Evolutionary conservation across 2,888 invertebrate species (phyloP).

Genomic region (Plebejus melissa): DNA sequence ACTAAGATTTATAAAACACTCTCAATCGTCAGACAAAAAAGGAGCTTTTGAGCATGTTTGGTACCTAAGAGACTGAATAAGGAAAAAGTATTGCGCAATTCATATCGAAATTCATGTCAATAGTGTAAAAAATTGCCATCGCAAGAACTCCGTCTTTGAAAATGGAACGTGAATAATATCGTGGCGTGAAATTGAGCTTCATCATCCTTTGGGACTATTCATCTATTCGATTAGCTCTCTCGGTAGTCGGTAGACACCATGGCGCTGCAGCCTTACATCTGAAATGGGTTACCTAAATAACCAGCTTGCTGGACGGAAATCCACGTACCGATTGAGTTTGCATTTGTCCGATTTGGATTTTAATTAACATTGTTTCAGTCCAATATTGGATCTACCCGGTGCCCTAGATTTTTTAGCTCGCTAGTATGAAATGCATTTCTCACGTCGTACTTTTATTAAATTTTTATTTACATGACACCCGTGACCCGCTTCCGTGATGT

Average conservation of each 20-base stretch:
- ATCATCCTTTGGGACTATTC: constrained; percentile 45
- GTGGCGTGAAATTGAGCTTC: constrained; percentile 24
- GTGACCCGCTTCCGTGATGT: background rate
- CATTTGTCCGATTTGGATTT: constrained; percentile 57
- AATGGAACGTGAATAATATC: constrained; percentile 22
- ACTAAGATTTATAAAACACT: too few species aligned
- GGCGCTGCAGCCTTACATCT: constrained; percentile 49
- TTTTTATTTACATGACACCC: background rate
- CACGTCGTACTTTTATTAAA: constrained; percentile 1
- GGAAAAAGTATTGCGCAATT: background rate
- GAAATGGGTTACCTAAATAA: constrained; percentile 72
- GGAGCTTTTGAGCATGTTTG: background rate
- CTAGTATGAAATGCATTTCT: constrained; percentile 6
- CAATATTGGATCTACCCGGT: constrained; percentile 35
- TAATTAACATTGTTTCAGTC: constrained; percentile 54
- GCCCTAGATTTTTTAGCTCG: constrained; percentile 36
- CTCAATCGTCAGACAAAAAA: too few species aligned
- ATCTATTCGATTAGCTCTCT: constrained; percentile 55
- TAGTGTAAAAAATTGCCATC: constrained; percentile 7
- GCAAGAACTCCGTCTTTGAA: constrained; percentile 26
- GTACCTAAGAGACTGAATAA: background rate
- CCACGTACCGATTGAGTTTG: constrained; percentile 55
- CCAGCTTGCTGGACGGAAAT: constrained; percentile 54
- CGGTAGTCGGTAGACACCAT: constrained; percentile 50
- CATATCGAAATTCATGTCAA: background rate